Base-by-base conservation (phyloP, 2,113 vertebrate genomes). In the Megaceryle torquata region DNA sequence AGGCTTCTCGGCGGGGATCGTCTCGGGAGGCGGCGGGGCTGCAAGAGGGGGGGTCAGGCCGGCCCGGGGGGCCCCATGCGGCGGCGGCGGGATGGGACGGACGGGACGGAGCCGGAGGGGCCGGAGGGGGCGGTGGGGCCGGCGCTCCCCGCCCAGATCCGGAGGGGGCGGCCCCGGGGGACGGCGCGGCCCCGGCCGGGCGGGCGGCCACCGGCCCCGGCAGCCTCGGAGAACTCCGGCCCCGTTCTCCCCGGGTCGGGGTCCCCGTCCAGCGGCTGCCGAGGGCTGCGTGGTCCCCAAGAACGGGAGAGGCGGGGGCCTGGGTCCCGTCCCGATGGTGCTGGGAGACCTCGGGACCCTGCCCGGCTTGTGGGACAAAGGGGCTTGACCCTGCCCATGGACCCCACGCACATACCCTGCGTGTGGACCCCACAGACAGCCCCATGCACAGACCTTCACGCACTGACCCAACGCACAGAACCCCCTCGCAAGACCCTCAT, bases 121-220 rank as follows among this genome's bases (percentile, higher is more conserved):
- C 56, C 57, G 44, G 39, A 82, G 77, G 41, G 68, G 88, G 57
- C n/a, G 95, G 95, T 15, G 64, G 89, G 79, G 63, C 91, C 82
- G 80, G 17, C 29, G 80, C 57, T 75, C 59, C 90, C 95, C 86
- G 94, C 93, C 96, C 96, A 77, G 87, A 96, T 94, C 93, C 95
- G 57, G 95, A 93, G 88, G 77, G 76, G 84, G 56, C 51, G 69
- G 94, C 46, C 41, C 13, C 44, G 18, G 60, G 44, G 64, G 60
- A 19, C 71, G 24, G 53, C 13, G 11, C 33, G 33, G 72, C 46
- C 46, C 10, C 31, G 43, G 59, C 26, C 9, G 33, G 15, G 14
- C 29, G 4, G 48, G 20, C 28, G 26, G 46, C 6, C 53, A 24
- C 18, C 28, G n/a, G 56, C 10, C n/a, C 43, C 59, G 65, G 24